Base-by-base conservation (phyloP, 2,888 invertebrate species). In the Xylota sylvarum region DNA sequence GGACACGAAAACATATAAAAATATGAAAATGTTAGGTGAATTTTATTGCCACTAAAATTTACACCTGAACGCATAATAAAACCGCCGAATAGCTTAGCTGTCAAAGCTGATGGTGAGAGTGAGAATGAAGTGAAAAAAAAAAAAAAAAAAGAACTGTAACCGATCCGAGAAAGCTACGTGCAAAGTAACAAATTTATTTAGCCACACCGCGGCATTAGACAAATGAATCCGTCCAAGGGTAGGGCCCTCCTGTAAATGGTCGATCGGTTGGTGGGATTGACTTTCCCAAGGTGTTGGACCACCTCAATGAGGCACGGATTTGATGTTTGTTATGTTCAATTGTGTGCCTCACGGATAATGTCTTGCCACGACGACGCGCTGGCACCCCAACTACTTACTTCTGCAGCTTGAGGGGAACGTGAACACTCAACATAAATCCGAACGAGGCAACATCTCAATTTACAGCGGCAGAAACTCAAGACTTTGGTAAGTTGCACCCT, bases 261-360 rank as follows among this genome's bases (percentile, higher is more conserved):
- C 67, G 48, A 5, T 77, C 69, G 64, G 69, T 52, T 60, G 37
- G 9, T 72, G 35, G 72, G 77, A 78, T 73, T 82, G 81, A 86
- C 77, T 86, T 86, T 86, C 86, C 86, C 77, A 86, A 86, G 82
- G 86, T 86, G 86, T 86, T 86, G 69, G 86, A 86, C 86, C 86
- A 86, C 86, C 86, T 86, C 86, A 86, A 82, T 74, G 86, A 86
- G 73, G 82, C 86, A 86, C 86, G 86, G 82, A 69, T 86, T 86
- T 37, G 73, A 78, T 86, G 86, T 86, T 85, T 77, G 77, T 60
- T 70, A 46, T 86, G 70, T 81, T 60, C 67, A 78, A 78, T 74
- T 78, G 84, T 74, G 37, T 48, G 67, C 27, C 86, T 86, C 82
- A 86, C 82, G 82, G 86, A 76, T 48, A 48, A 56, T 19, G 35